phyloP scores from a whole-genome alignment of 2,113 vertebrate species.

The Dicentrarchus labrax region DNA sequence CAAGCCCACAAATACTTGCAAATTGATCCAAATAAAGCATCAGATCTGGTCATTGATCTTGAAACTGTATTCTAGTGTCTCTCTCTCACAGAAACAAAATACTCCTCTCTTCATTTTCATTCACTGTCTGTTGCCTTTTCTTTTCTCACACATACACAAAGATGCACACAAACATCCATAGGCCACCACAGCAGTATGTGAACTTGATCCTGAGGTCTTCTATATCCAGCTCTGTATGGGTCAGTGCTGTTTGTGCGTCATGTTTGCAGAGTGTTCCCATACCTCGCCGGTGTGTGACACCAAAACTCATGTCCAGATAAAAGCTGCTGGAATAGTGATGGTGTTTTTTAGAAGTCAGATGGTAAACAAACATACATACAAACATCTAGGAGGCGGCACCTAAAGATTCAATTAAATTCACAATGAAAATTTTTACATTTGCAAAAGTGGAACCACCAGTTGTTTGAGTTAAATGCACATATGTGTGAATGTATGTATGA shows the following conservation, averaged over 20 bases:
- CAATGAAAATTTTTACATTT: not conserved
- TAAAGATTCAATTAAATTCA: not conserved
- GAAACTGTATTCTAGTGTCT: not conserved
- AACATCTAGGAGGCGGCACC: not conserved
- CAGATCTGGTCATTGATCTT: not conserved
- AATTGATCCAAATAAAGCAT: not conserved
- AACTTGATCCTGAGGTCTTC: constrained; percentile 59
- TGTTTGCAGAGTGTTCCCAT: constrained; percentile 22
- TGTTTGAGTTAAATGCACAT: not conserved
- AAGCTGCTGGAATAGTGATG: not conserved
- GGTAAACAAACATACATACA: not conserved
- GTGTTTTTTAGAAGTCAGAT: not conserved
- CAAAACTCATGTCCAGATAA: not conserved
- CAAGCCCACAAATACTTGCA: not conserved
- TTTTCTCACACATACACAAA: not conserved
- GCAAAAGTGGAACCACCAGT: not conserved
- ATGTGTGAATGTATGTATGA: too few species aligned
- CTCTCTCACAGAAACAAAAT: constrained; percentile 26
- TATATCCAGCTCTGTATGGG: constrained; percentile 62
- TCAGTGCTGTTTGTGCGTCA: constrained; percentile 46
- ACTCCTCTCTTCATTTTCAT: constrained; percentile 15
- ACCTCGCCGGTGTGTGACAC: constrained; percentile 22
- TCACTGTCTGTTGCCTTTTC: constrained; percentile 11
- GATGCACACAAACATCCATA: constrained; percentile 16
- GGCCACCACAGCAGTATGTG: constrained; percentile 21